phyloP scores from a whole-genome alignment of 1,140 invertebrate species.

The Drosophila kikkawai region DNA sequence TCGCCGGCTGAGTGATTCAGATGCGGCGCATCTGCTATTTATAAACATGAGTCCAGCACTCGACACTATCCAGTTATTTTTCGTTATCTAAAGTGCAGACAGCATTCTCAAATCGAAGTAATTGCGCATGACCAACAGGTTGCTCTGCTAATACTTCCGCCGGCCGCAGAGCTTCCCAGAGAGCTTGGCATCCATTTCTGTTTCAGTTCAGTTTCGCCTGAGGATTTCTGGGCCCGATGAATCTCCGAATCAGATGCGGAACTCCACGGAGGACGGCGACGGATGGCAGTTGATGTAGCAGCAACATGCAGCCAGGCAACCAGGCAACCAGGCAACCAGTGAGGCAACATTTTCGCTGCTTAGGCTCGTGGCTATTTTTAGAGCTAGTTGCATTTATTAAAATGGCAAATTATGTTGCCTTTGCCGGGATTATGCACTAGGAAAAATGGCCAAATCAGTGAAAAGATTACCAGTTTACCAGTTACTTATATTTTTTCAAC shows the following conservation, averaged over 20 bases:
- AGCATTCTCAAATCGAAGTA: constrained; percentile 65
- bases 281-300: constrained; percentile 5
- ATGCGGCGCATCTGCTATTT: constrained; percentile 72
- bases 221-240: constrained; percentile 28
- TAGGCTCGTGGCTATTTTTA: constrained; percentile 66
- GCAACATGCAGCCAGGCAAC: constrained; percentile 53
- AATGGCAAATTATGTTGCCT: constrained; percentile 71
- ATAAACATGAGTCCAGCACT: constrained; percentile 64
- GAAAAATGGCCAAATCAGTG: background rate
- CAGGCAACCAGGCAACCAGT: constrained; percentile 42
- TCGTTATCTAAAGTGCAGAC: constrained; percentile 77
- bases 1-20: constrained; percentile 63
- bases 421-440: constrained; percentile 8
- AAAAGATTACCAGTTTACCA: too few relatives aligned
- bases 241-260: constrained; percentile 39
- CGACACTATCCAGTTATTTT: constrained; percentile 62
- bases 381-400: constrained; percentile 74
- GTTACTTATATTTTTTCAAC: too few relatives aligned
- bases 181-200: constrained; percentile 12
- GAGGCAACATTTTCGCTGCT: constrained; percentile 66
- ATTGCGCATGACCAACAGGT: constrained; percentile 72
- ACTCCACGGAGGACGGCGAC: constrained; percentile 15
- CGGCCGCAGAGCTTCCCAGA: constrained; percentile 9
- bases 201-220: constrained; percentile 1
- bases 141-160: constrained; percentile 73